Conservation (phyloP, 2,888 invertebrate genomes). For the Nyleta sp. region DNA sequence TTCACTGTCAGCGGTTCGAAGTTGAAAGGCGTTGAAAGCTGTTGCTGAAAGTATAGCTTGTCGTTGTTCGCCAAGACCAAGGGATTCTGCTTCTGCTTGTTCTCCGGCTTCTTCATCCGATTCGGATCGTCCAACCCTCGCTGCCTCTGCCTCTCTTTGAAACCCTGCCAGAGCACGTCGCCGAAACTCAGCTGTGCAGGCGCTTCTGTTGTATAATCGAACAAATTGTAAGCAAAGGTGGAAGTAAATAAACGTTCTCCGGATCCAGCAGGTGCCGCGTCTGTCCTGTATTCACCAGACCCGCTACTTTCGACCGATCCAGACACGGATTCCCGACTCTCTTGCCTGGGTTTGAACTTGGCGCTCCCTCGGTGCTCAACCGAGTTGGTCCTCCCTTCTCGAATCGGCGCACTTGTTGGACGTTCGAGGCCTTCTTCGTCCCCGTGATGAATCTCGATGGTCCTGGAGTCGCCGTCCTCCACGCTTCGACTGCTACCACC, state of each 20-base stretch:
- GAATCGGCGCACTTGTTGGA: not conserved
- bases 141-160: conserved; percentile 69
- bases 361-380: not conserved
- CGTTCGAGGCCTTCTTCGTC: not conserved
- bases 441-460: conserved; percentile 5
- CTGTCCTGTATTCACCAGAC: conserved; percentile 13
- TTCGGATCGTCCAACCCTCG: conserved; percentile 60
- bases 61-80: conserved; percentile 4
- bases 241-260: conserved; percentile 3
- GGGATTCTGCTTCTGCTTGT: not conserved
- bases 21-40: conserved; percentile 9
- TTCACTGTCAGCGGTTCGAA: conserved; percentile 40
- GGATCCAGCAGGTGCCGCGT: not conserved
- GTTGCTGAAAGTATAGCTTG: conserved; percentile 12
- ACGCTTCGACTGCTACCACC: conserved; percentile 16
- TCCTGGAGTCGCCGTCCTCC: conserved; percentile 28
- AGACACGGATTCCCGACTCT: conserved; percentile 7
- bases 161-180: conserved; percentile 73
- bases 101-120: not conserved
- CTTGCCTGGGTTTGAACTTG: conserved; percentile 1
- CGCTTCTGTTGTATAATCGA: conserved; percentile 18
- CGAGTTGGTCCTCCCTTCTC: not conserved
- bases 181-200: conserved; percentile 69
- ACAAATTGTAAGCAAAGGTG: not conserved
- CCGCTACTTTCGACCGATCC: not conserved